phyloP scores from a whole-genome alignment of 1,140 invertebrate species.

The Protaetia brevitarsis region DNA sequence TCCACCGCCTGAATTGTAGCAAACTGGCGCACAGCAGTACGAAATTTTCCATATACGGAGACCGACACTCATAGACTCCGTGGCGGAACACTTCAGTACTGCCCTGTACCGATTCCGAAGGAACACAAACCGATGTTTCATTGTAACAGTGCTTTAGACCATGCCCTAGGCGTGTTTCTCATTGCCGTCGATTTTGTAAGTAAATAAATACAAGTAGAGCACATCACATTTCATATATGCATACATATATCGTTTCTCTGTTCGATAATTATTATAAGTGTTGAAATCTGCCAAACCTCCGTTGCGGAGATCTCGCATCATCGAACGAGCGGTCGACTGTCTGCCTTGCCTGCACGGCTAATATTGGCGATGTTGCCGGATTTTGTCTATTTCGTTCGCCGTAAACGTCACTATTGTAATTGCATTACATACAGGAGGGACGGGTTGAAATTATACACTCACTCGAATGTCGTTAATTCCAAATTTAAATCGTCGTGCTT shows the following conservation, averaged over 20 bases:
- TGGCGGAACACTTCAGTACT: neutral
- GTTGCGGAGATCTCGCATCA: neutral
- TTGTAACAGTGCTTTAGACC: conserved; percentile 14
- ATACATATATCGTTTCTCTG: no score
- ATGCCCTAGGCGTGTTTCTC: conserved; percentile 13
- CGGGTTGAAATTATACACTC: neutral
- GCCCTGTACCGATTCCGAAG: neutral
- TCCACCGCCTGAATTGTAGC: neutral
- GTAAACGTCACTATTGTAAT: neutral
- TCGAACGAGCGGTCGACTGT: neutral
- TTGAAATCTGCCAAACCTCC: no score
- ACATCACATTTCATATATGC: no score
- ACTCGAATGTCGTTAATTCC: neutral
- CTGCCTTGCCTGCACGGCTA: neutral
- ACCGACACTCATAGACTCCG: neutral
- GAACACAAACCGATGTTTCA: neutral
- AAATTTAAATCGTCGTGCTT: neutral
- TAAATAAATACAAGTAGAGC: no score
- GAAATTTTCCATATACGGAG: neutral
- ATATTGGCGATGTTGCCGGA: neutral
- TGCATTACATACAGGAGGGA: neutral
- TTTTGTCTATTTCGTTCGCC: neutral
- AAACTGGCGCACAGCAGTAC: neutral
- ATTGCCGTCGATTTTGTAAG: conserved; percentile 20
- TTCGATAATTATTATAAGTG: no score